Conservation (phyloP, 1,140 invertebrate genomes). For the Drosophila leontia region DNA sequence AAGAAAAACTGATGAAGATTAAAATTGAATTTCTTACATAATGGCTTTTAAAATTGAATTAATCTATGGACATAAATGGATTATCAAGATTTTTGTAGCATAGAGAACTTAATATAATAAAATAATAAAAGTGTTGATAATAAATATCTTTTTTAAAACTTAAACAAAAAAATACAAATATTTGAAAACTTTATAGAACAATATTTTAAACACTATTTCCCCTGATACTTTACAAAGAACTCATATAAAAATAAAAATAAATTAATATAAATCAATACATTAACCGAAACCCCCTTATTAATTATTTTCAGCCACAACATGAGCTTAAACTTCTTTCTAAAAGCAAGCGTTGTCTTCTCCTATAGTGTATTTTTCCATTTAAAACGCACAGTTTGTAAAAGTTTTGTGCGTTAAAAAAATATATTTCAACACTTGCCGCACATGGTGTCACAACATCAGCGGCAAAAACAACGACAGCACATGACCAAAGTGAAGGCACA, state of each 20-base stretch:
- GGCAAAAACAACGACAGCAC: slow-evolving; percentile 44
- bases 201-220: no score
- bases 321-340: no score
- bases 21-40: slow-evolving; percentile 10
- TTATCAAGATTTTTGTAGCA: neutral
- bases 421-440: slow-evolving; percentile 78
- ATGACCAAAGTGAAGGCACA: slow-evolving; percentile 51
- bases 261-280: no score
- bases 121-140: neutral
- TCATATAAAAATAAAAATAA: no score
- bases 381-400: slow-evolving; percentile 75
- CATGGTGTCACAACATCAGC: slow-evolving; percentile 70
- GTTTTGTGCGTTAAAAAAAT: slow-evolving; percentile 73
- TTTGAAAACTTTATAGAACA: no score
- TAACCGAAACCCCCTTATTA: no score
- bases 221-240: no score
- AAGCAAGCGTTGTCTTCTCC: no score
- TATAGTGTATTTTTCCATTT: slow-evolving; percentile 38
- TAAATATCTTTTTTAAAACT: no score
- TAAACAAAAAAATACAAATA: no score
- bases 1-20: neutral
- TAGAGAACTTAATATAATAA: neutral
- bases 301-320: no score
- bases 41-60: neutral
- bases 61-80: neutral